These are phyloP conservation scores for Ranitomeya imitator DNA, from an alignment of 2,113 vertebrate species.

Conservation along the genomic window DNA sequence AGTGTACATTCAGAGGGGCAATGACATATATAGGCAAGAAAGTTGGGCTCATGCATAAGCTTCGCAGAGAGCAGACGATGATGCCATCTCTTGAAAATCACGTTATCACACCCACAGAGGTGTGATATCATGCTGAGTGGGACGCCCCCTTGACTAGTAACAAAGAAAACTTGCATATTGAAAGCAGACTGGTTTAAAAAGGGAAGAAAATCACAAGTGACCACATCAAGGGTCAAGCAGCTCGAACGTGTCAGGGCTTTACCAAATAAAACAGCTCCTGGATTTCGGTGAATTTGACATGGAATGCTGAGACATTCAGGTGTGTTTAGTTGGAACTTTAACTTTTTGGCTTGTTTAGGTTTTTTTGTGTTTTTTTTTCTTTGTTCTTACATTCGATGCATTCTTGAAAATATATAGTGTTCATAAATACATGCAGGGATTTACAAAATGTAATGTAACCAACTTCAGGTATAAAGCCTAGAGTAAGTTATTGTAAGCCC, in stretches of 20 bases:
- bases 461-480: background rate
- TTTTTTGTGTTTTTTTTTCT: background rate
- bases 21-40: too few species aligned
- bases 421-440: background rate
- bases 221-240: background rate
- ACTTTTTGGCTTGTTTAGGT: background rate
- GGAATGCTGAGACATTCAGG: background rate
- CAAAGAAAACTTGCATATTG: too few species aligned
- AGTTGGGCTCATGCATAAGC: too few species aligned
- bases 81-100: too few species aligned
- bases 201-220: too few species aligned
- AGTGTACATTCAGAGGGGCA: too few species aligned
- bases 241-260: background rate
- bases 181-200: too few species aligned
- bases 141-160: too few species aligned
- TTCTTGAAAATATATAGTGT: background rate
- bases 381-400: background rate
- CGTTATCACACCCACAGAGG: too few species aligned
- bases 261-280: background rate
- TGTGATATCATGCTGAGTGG: too few species aligned
- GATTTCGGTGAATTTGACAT: background rate
- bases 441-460: background rate
- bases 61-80: too few species aligned
- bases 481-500: background rate
- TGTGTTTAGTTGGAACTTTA: background rate